Evolutionary conservation across 2,888 invertebrate species (phyloP).

Genomic region (Drosophila cyrtoloma): DNA sequence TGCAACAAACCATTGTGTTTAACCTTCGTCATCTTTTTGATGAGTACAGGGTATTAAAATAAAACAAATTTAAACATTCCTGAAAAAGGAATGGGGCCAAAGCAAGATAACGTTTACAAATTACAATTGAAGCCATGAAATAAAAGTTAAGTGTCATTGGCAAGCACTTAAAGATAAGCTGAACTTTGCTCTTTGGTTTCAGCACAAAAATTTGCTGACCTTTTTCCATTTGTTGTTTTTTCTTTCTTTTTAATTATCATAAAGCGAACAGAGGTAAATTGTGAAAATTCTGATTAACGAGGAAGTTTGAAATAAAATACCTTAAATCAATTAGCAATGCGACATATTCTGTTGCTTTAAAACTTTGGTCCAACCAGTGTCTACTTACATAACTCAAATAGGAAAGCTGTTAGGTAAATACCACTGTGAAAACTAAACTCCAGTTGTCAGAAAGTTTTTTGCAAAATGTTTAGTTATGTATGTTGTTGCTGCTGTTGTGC

Average conservation of each 20-base stretch:
- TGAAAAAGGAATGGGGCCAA: conserved; percentile 17
- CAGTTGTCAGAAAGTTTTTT: conserved; percentile 56
- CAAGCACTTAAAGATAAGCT: conserved; percentile 71
- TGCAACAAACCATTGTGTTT: background rate
- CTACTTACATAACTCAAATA: conserved; percentile 58
- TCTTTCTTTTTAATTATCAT: conserved; percentile 45
- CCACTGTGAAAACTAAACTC: conserved; percentile 71
- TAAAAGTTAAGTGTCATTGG: conserved; percentile 74
- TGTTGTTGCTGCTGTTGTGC: conserved; percentile 30
- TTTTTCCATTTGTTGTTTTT: conserved; percentile 24
- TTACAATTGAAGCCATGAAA: conserved; percentile 73
- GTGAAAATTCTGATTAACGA: background rate
- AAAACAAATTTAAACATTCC: conserved; percentile 41
- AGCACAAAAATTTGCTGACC: conserved; percentile 26
- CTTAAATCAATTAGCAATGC: conserved; percentile 46
- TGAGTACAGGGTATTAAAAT: conserved; percentile 3
- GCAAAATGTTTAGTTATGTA: conserved; percentile 55
- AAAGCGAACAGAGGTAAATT: conserved; percentile 9
- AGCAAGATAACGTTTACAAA: conserved; percentile 54
- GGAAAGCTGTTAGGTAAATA: conserved; percentile 76
- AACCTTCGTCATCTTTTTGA: background rate
- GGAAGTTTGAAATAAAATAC: conserved; percentile 14
- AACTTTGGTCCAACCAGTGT: background rate
- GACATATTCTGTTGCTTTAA: conserved; percentile 6
- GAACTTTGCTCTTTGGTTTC: conserved; percentile 44